A percentile compares a stretch with the other conserved stretches of the same genome.
These are phyloP conservation scores for Jacana jacana DNA, from an alignment of 2,113 vertebrate species.

Conservation along the genomic window DNA sequence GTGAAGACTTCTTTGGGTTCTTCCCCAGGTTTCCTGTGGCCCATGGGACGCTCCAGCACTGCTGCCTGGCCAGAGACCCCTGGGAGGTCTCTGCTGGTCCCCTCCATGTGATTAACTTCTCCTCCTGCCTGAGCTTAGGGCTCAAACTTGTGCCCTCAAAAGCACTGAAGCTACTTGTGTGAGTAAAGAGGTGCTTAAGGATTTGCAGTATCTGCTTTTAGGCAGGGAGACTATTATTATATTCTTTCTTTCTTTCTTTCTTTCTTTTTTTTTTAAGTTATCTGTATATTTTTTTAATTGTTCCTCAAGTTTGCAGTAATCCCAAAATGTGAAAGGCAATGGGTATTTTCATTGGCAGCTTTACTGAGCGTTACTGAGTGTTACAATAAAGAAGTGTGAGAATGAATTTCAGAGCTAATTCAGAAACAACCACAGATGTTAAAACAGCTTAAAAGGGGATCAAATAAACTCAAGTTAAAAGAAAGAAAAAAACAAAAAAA, in stretches of 20 bases:
- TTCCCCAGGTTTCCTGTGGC: not conserved
- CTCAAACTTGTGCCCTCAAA: not conserved
- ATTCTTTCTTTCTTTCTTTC: too few relatives aligned
- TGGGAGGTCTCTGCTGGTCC: not conserved
- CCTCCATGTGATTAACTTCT: not conserved
- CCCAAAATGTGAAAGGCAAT: not conserved
- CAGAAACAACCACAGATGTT: not conserved
- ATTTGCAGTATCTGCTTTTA: constrained; percentile 28
- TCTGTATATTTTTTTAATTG: constrained; percentile 27
- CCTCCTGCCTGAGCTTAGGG: fast-evolving
- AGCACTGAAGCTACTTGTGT: not conserved
- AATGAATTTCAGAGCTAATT: not conserved
- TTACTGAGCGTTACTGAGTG: not conserved
- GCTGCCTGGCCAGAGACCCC: not conserved
- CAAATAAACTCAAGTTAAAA: not conserved
- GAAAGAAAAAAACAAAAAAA: not conserved
- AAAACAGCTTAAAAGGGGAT: constrained; percentile 15
- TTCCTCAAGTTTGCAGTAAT: constrained; percentile 7
- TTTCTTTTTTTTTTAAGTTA: not conserved
- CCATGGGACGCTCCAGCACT: fast-evolving
- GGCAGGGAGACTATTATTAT: not conserved
- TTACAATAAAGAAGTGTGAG: not conserved
- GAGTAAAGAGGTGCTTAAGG: not conserved
- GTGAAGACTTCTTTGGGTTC: not conserved
- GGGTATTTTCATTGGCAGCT: not conserved